Evolutionary conservation across 2,113 vertebrate genomes (phyloP).

Genomic region (Malurus cyaneus): DNA sequence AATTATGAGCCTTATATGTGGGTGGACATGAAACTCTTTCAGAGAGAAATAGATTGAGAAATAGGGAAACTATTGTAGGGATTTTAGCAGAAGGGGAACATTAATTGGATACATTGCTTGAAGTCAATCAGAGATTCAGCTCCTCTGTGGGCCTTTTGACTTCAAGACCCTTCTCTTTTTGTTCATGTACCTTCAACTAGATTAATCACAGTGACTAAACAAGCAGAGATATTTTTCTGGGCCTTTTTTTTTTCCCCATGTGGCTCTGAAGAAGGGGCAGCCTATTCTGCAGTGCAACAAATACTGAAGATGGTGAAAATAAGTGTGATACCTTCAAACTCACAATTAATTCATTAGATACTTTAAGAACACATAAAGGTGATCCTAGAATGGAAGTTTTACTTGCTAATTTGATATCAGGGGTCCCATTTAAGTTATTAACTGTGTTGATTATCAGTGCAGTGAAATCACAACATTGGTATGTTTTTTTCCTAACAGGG

Average conservation of each 20-base stretch:
- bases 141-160: slow-evolving; percentile 60
- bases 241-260: background rate
- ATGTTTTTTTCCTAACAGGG: background rate
- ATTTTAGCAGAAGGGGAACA: slow-evolving; percentile 42
- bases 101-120: slow-evolving; percentile 64
- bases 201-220: slow-evolving; percentile 65
- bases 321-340: background rate
- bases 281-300: background rate
- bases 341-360: background rate
- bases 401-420: background rate
- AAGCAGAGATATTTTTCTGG: slow-evolving; percentile 60
- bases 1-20: slow-evolving; percentile 85
- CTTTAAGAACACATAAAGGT: background rate
- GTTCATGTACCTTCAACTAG: slow-evolving; percentile 61
- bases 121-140: slow-evolving; percentile 59
- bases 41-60: slow-evolving; percentile 69
- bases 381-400: background rate
- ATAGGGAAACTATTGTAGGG: slow-evolving; percentile 47
- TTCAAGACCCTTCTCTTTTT: slow-evolving; percentile 62
- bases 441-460: background rate
- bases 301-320: background rate
- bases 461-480: background rate
- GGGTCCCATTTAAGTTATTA: background rate
- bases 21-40: slow-evolving; percentile 82
- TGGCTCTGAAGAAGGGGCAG: slow-evolving; percentile 6